phyloP scores from a whole-genome alignment of 2,797 vertebrate species.

The Cyclura pinguis region DNA sequence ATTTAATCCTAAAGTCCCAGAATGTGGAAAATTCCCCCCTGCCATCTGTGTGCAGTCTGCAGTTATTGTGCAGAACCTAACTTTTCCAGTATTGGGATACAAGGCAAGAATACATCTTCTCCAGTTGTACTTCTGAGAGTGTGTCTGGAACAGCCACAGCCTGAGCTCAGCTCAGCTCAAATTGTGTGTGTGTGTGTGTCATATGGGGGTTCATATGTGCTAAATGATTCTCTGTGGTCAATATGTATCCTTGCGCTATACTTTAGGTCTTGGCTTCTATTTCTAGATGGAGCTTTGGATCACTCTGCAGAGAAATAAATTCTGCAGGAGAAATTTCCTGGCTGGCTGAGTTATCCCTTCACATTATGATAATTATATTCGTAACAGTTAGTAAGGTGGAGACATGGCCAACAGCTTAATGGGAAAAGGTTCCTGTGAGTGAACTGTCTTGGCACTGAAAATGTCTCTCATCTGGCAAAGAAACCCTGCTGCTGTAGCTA shows the following conservation, averaged over 20 bases:
- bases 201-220: background rate
- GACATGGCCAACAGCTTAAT: conserved; percentile 20
- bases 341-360: conserved; percentile 20
- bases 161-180: background rate
- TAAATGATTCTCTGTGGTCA: background rate
- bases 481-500: conserved; percentile 24
- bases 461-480: conserved; percentile 24
- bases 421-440: conserved; percentile 14
- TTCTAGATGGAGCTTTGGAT: background rate
- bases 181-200: too few relatives aligned
- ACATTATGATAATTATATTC: conserved; percentile 33
- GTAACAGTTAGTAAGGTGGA: conserved; percentile 7
- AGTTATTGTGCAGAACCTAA: too few relatives aligned
- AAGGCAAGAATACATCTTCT: background rate
- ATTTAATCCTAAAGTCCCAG: too few relatives aligned
- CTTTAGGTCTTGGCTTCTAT: background rate
- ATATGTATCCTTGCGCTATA: background rate
- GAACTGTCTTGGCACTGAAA: conserved; percentile 1
- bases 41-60: too few relatives aligned
- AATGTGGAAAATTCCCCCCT: too few relatives aligned
- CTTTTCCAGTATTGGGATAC: background rate
- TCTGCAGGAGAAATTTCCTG: conserved; percentile 22
- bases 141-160: background rate
- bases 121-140: background rate
- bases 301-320: background rate